A percentile compares a stretch with the other conserved stretches of the same genome.
These are phyloP conservation scores for Sebastes hubbsi DNA, from an alignment of 2,797 vertebrate genomes.

Conservation along the genomic window DNA sequence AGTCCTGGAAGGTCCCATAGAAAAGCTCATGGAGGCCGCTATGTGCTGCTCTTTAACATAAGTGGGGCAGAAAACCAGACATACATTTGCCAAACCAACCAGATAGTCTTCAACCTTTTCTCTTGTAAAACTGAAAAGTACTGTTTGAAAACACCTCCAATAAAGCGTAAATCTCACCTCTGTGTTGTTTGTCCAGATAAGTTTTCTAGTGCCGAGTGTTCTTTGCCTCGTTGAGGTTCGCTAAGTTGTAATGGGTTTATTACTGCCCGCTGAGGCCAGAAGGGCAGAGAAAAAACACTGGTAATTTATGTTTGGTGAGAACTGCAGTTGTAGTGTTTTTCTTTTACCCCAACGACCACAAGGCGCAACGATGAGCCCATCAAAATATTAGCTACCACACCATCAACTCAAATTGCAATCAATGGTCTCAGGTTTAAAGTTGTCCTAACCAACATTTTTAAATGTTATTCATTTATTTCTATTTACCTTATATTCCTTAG, in stretches of 20 bases:
- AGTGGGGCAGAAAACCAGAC: background rate
- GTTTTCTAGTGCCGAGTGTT: background rate
- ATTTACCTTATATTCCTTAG: background rate
- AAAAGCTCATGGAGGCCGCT: background rate
- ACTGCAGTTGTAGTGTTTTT: background rate
- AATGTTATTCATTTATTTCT: background rate
- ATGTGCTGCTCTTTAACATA: background rate
- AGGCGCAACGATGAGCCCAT: background rate
- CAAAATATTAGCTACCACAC: background rate
- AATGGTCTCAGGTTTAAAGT: background rate
- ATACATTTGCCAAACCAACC: background rate
- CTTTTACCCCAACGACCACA: background rate
- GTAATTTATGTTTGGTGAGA: background rate
- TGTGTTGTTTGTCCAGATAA: background rate
- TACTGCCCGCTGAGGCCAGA: too few relatives aligned
- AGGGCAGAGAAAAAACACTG: background rate
- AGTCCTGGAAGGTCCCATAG: background rate
- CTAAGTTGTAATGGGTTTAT: background rate
- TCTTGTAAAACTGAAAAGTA: background rate
- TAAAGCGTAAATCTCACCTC: too few relatives aligned
- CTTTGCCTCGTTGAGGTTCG: background rate
- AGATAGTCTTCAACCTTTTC: background rate
- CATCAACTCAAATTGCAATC: background rate
- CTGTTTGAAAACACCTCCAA: background rate
- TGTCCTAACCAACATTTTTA: background rate